Evolutionary conservation across 2,797 vertebrate species (phyloP).

Genomic region (Enoplosus armatus): DNA sequence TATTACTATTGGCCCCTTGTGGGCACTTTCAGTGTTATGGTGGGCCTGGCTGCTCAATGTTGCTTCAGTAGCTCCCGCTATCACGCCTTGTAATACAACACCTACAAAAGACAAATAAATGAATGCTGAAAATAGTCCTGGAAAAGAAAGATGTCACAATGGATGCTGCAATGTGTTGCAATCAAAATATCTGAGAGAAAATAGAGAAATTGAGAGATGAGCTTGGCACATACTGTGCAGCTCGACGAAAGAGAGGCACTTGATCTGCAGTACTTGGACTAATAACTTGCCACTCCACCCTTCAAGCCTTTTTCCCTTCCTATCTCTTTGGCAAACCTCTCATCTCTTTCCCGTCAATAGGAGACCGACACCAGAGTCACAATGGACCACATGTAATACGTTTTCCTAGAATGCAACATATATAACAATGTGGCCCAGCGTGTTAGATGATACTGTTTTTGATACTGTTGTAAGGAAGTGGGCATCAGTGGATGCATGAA

Average conservation of each 20-base stretch:
- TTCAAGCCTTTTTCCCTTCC: constrained; percentile 25
- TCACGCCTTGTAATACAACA: constrained; percentile 47
- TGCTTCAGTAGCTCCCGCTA: constrained; percentile 38
- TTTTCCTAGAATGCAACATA: constrained; percentile 27
- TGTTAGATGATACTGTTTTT: constrained; percentile 35
- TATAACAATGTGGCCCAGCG: constrained; percentile 28
- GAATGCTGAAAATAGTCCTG: constrained; percentile 21
- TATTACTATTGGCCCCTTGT: constrained; percentile 71
- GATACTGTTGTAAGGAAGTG: constrained; percentile 28
- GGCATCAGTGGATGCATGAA: constrained; percentile 35
- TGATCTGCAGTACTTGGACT: constrained; percentile 55
- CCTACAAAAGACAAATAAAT: constrained; percentile 43
- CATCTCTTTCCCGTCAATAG: constrained; percentile 40
- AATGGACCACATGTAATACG: constrained; percentile 22
- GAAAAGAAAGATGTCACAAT: constrained; percentile 39
- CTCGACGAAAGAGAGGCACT: constrained; percentile 51
- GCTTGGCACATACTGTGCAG: constrained; percentile 27
- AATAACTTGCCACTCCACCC: constrained; percentile 59
- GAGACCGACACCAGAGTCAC: constrained; percentile 13
- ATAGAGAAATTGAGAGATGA: constrained; percentile 24
- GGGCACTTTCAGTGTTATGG: constrained; percentile 62
- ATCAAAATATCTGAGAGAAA: constrained; percentile 30
- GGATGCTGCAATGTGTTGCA: constrained; percentile 19
- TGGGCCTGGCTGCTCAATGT: constrained; percentile 45
- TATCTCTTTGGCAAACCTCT: constrained; percentile 41